Evolutionary conservation across 2,888 invertebrate species (phyloP).

Genomic region (Pyrochroa serraticornis): DNA sequence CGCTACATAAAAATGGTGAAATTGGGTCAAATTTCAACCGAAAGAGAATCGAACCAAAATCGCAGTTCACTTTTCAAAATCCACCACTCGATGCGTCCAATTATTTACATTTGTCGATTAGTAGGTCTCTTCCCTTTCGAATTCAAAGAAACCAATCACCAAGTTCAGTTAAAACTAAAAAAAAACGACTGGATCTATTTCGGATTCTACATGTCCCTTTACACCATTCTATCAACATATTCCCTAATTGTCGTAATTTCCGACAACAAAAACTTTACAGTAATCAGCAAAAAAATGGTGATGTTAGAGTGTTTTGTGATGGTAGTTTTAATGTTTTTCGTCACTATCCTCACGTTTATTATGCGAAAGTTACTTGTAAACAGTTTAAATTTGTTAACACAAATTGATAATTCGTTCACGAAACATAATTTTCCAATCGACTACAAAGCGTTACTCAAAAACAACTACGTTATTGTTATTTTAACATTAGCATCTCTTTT

Average conservation of each 20-base stretch:
- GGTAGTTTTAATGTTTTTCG: conserved; percentile 20
- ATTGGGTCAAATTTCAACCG: too few species aligned
- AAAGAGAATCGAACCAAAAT: too few species aligned
- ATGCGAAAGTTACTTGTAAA: conserved; percentile 20
- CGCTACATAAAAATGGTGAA: too few species aligned
- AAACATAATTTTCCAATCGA: conserved; percentile 31
- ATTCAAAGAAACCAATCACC: background rate
- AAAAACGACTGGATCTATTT: conserved; percentile 33
- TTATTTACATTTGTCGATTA: too few species aligned
- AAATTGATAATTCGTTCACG: conserved; percentile 36
- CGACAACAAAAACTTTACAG: conserved; percentile 18
- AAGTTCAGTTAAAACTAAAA: conserved; percentile 10
- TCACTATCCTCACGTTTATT: conserved; percentile 22
- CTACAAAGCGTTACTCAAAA: conserved; percentile 32
- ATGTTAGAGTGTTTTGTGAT: conserved; percentile 25
- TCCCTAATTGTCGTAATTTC: conserved; percentile 24
- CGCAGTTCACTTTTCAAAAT: too few species aligned
- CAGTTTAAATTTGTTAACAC: conserved; percentile 28
- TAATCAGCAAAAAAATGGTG: conserved; percentile 21
- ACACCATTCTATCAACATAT: conserved; percentile 24
- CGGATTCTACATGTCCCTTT: conserved; percentile 18
- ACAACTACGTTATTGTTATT: conserved; percentile 22
- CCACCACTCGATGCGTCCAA: too few species aligned
- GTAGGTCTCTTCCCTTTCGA: too few species aligned
- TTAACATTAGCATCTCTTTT: conserved; percentile 32